These are phyloP conservation scores for Urocitellus parryii DNA, from an alignment of 2,113 vertebrate genomes.

Conservation along the genomic window DNA sequence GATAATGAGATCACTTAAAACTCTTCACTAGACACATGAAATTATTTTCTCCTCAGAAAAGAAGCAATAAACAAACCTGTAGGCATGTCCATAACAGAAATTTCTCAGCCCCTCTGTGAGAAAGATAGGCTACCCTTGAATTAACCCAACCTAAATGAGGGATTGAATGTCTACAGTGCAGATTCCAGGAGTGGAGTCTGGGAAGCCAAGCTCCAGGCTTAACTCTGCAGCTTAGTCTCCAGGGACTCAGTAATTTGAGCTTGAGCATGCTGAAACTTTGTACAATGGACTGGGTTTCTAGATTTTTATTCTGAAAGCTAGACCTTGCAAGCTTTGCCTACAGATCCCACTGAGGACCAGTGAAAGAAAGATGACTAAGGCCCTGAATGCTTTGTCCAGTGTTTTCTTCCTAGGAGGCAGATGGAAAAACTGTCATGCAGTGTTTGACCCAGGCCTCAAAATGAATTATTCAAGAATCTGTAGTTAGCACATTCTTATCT, in stretches of 20 bases:
- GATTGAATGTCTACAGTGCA: fast-evolving
- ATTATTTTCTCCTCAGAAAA: constrained; percentile 48
- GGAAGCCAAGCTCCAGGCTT: fast-evolving
- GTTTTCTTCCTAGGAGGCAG: not conserved
- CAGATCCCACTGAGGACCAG: not conserved
- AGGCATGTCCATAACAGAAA: not conserved
- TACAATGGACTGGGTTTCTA: not conserved
- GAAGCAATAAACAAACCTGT: not conserved
- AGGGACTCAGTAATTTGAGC: fast-evolving
- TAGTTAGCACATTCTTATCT: not conserved
- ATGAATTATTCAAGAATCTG: not conserved
- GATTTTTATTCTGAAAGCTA: not conserved
- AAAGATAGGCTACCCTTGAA: not conserved
- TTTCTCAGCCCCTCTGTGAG: not conserved
- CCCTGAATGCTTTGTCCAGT: too few species aligned
- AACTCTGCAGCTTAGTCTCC: not conserved
- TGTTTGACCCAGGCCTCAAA: not conserved
- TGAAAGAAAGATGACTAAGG: not conserved
- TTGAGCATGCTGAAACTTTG: not conserved
- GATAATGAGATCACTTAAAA: constrained; percentile 70
- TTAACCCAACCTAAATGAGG: not conserved
- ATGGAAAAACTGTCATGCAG: not conserved
- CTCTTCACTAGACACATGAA: constrained; percentile 54
- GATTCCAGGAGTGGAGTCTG: fast-evolving
- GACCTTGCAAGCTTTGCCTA: not conserved